Evolutionary conservation across 2,888 invertebrate species (phyloP), one percentile per base, ranked within the genome.

Genomic region (Abrostola tripartita): DNA sequence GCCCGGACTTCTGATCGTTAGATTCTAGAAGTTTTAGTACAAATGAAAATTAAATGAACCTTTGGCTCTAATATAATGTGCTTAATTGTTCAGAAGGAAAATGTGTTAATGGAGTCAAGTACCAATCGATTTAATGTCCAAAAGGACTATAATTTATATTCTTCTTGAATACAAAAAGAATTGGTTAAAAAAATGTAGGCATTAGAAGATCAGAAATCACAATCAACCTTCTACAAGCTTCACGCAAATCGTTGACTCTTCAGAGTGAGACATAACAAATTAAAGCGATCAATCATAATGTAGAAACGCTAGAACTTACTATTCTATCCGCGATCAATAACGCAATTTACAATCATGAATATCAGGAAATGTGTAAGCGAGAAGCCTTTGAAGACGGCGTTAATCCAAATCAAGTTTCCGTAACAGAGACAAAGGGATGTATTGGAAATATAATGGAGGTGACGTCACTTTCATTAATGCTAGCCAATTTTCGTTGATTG

Each of bases 361-460:
- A 40, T 52, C 37, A 40, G 60, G 62, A 70, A 80, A 55, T 64
- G 12, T 65, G 59, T 52, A 65, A 62, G 47, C 36, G 44, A 35
- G 49, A 58, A 52, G 44, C 41, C 47, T 65, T 52, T 54, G 12
- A 67, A 70, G 52, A 61, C 69, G 50, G 55, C 59, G 63, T 65
- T 72, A 73, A 76, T 70, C 65, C 49, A 68, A 75, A 78, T 65
- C 62, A 60, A 60, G 68, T 71, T 71, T 68, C 60, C 62, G 56
- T 60, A 72, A 81, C 68, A 76, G 59, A 71, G 73, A 80, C 73
- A 75, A 75, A 58, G 62, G 59, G 65, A 78, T 69, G 56, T 78
- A 67, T 78, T 62, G 68, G 68, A 74, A 76, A 73, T 74, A 77
- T 74, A 74, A 74, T 61, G 54, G 53, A 53, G 52, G 50, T 67